These are phyloP conservation scores for Globodera ellingtonae DNA, from an alignment of 1,140 invertebrate species.

Conservation along the genomic window DNA sequence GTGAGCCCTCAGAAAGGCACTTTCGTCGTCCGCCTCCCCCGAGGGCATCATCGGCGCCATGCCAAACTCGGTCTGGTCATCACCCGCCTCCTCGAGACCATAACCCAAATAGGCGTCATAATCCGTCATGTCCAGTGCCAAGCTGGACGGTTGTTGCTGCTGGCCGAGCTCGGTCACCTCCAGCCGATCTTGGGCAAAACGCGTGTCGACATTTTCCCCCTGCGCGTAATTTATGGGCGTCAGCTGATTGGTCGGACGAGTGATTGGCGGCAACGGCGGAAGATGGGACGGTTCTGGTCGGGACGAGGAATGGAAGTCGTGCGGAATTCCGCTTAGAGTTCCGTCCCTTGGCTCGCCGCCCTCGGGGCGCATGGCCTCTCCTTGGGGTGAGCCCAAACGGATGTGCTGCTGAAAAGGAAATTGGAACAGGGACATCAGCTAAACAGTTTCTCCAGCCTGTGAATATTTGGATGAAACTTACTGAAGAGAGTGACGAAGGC, in stretches of 20 bases:
- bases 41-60: neutral
- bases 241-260: neutral
- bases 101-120: neutral
- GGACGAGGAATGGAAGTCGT: constrained; percentile 3
- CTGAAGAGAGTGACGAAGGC: neutral
- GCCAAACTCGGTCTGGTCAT: neutral
- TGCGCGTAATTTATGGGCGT: constrained; percentile 23
- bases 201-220: neutral
- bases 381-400: neutral
- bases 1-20: neutral
- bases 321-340: constrained; percentile 19
- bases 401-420: neutral
- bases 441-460: neutral
- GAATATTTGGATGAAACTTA: neutral
- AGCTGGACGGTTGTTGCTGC: neutral
- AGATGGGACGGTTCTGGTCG: neutral
- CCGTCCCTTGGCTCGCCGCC: neutral
- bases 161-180: neutral
- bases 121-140: neutral
- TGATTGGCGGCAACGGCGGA: neutral
- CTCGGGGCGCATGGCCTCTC: neutral
- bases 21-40: neutral
- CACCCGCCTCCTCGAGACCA: neutral
- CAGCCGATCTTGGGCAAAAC: neutral
- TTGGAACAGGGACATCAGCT: neutral